Evolutionary conservation across 2,797 vertebrate species (phyloP).

Genomic region (Rhyacichthys aspro): DNA sequence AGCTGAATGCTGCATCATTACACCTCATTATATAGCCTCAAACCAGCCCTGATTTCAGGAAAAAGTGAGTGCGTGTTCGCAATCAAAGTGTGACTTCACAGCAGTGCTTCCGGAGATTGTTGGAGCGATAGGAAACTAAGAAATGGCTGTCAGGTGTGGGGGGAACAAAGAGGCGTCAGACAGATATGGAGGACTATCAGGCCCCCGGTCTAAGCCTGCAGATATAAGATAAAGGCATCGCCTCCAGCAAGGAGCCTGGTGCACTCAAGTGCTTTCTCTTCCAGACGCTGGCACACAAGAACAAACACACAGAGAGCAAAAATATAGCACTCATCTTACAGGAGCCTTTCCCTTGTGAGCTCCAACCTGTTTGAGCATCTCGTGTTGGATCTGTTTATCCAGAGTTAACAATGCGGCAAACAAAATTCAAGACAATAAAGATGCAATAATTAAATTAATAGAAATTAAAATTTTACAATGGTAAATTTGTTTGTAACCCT

Average conservation of each 20-base stretch:
- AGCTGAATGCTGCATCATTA: constrained; percentile 41
- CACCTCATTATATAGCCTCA: constrained; percentile 36
- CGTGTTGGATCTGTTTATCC: no score
- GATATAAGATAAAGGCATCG: constrained; percentile 74
- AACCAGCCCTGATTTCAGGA: constrained; percentile 33
- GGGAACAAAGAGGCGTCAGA: constrained; percentile 73
- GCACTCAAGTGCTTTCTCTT: constrained; percentile 48
- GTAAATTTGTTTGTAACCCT: no score
- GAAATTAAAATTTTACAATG: no score
- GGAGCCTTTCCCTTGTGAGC: constrained; percentile 15
- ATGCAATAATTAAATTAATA: no score
- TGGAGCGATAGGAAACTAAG: constrained; percentile 57
- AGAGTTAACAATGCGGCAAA: neutral
- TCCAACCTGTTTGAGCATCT: constrained; percentile 12
- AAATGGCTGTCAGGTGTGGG: constrained; percentile 70
- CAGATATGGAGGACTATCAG: constrained; percentile 71
- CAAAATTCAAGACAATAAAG: no score
- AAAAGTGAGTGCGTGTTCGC: constrained; percentile 42
- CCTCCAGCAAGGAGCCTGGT: constrained; percentile 49
- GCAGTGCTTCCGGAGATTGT: constrained; percentile 61
- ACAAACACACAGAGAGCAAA: constrained; percentile 35
- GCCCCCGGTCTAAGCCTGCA: constrained; percentile 72
- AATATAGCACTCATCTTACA: constrained; percentile 20
- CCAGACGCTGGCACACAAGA: constrained; percentile 32
- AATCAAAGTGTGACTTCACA: constrained; percentile 57